Percentiles rank a stretch among this genome's conserved stretches.
Conservation (phyloP, 2,888 invertebrate species). For the Diplazon laetatorius region DNA sequence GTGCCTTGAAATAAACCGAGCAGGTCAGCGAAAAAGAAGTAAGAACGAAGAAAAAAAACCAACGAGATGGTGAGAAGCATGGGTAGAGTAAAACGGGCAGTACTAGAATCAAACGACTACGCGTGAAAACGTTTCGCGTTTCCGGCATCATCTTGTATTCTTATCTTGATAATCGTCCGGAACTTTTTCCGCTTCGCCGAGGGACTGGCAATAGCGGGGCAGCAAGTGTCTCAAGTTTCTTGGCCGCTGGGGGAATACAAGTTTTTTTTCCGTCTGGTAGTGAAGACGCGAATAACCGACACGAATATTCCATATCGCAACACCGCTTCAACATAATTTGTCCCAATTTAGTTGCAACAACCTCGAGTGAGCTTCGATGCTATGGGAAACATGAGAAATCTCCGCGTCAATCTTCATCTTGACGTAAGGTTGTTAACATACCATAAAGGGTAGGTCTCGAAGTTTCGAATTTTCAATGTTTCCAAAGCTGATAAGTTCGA, state of each 20-base stretch:
- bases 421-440: no score
- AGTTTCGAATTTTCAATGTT: no score
- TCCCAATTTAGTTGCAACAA: slow-evolving; percentile 1
- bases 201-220: slow-evolving; percentile 24
- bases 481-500: slow-evolving; percentile 26
- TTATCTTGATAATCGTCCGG: slow-evolving; percentile 68
- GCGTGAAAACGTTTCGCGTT: slow-evolving; percentile 65
- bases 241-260: slow-evolving; percentile 41
- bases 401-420: no score
- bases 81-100: slow-evolving; percentile 50
- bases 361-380: not conserved
- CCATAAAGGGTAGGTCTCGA: no score
- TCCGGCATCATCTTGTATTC: slow-evolving; percentile 68
- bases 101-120: slow-evolving; percentile 66
- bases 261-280: slow-evolving; percentile 51
- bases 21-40: slow-evolving; percentile 29
- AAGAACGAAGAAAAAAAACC: slow-evolving; percentile 18
- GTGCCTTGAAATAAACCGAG: slow-evolving; percentile 25
- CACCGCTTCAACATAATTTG: not conserved
- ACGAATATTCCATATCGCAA: slow-evolving; percentile 1
- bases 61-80: slow-evolving; percentile 1
- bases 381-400: not conserved
- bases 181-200: slow-evolving; percentile 66
- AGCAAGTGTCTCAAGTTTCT: slow-evolving; percentile 57
- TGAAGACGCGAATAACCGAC: slow-evolving; percentile 24